Percentiles rank a stretch among this genome's conserved stretches.
Evolutionary conservation across 1,140 invertebrate genomes (phyloP).

Genomic region (Philotrypesis tridentata): DNA sequence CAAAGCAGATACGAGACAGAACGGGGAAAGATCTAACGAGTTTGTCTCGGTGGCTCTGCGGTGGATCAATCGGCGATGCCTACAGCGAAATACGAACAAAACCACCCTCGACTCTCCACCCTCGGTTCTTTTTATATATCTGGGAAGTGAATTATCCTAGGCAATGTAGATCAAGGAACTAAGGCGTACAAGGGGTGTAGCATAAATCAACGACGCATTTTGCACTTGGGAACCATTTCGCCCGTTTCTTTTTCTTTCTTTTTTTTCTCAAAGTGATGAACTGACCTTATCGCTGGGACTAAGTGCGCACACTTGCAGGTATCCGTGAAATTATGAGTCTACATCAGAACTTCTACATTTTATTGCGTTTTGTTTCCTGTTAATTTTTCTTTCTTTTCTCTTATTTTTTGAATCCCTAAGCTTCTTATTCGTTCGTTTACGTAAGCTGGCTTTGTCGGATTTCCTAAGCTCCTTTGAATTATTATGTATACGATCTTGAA

Average conservation of each 20-base stretch:
- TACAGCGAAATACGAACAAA: neutral
- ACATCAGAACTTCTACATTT: slow-evolving; percentile 16
- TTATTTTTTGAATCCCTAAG: neutral
- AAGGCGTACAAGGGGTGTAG: neutral
- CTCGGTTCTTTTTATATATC: neutral
- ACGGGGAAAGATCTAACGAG: no score
- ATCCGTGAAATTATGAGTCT: neutral
- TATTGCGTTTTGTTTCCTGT: neutral
- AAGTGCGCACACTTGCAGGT: neutral
- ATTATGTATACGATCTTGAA: no score
- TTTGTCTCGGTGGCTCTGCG: no score
- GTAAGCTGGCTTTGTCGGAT: neutral
- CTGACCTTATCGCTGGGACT: neutral
- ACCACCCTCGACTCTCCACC: neutral
- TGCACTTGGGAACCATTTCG: neutral
- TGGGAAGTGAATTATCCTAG: slow-evolving; percentile 24
- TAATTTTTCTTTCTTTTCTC: neutral
- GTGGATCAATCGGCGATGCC: neutral
- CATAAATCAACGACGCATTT: neutral
- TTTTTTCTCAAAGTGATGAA: neutral
- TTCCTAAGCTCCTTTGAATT: no score
- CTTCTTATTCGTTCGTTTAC: neutral
- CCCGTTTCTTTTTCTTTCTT: neutral
- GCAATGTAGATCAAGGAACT: slow-evolving; percentile 1
- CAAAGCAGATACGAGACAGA: no score